Base-by-base conservation (phyloP, 2,888 invertebrate genomes). In the Trachelus tabidus region DNA sequence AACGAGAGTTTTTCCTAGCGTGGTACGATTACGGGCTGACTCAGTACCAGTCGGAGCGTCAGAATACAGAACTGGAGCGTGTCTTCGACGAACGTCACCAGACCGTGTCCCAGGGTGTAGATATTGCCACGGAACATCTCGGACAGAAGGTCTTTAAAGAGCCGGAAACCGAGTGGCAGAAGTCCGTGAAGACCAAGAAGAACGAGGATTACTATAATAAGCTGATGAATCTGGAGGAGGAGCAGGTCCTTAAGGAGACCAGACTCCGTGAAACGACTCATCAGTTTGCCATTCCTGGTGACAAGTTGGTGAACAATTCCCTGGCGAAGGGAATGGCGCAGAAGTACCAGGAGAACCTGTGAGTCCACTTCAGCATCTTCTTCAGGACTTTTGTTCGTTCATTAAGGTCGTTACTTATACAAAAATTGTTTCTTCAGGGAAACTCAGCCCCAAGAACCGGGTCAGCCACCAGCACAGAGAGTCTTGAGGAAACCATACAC, bases 1-100 rank as follows among this genome's bases (percentile, higher is more conserved):
- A 86, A 88, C 80, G 77, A 81, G 76, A 81, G 83, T 84, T 87
- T 88, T 88, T 85, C 90, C 85, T 92, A 96, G 98, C 98, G 87
- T 98, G 98, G 98, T 98, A 98, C 93, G 98, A 98, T 93, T 94
- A 94, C 90, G 97, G 97, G 91, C 94, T 97, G 90, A 94, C 95
- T 84, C 95, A 95, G 90, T 97, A 97, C 92, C 98, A 97, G 92
- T 94, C 94, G 91, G 96, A 96, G 86, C 95, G 97, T 84, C 93
- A 94, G 91, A 96, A 96, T 87, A 96, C 96, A 77, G 98, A 98
- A 92, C 93, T 98, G 87, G 97, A 97, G 91, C 95, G 95, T 91
- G 95, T 96, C 75, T 98, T 98, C 90, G 97, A 97, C 89, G 98
- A 98, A 91, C 95, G 97, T 83, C 94, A 94, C 85, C 95, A 95